Base-by-base conservation (phyloP, 1,140 invertebrate genomes). In the Ostrea edulis region DNA sequence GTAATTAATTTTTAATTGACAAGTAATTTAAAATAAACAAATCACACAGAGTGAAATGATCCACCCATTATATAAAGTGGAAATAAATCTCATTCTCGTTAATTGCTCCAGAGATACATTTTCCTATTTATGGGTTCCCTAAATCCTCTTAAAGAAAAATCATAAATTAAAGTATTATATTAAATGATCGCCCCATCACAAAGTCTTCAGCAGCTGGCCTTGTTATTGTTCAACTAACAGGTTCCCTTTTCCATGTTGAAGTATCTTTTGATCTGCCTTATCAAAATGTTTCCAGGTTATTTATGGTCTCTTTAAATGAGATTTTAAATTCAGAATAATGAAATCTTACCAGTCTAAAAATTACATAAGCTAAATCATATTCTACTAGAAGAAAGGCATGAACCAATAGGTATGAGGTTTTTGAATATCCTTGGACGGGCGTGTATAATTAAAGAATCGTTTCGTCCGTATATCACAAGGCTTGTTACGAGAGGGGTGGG, bases 101-200 rank as follows among this genome's bases (percentile, higher is more conserved):
- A 71, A 71, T 71, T 71, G 68, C 68, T 29, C 22, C 22, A 29
- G 68, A 71, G 68, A 71, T 71, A 71, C 8, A 71, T 71, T 71
- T 71, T 71, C 68, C 29, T 71, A 25, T 71, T 71, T 71, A 71
- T 71, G 68, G 68, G 22, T 35, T 71, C 14, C 25, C 68, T 35
- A 35, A 71, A 71, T 71, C 68, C 68, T 29, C 68, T 71, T 71
- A 44, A 71, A 71, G 68, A 71, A 71, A 71, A 71, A 71, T 71
- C 68, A 71, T 71, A 71, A 71, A 71, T 71, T 71, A 71, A 71
- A 71, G 68, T 71, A 71, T 71, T 71, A 71, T 71, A 71, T 71
- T 71, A 71, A 71, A 71, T 71, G 68, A 71, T 71, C 68, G 68
- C 8, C 9, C 22, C 68, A 29, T 71, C 29, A 71, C 68, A 25